A percentile compares a stretch with the other conserved stretches of the same genome.
Conservation (phyloP, 2,888 invertebrate genomes). For the Entomobrya multifasciata region DNA sequence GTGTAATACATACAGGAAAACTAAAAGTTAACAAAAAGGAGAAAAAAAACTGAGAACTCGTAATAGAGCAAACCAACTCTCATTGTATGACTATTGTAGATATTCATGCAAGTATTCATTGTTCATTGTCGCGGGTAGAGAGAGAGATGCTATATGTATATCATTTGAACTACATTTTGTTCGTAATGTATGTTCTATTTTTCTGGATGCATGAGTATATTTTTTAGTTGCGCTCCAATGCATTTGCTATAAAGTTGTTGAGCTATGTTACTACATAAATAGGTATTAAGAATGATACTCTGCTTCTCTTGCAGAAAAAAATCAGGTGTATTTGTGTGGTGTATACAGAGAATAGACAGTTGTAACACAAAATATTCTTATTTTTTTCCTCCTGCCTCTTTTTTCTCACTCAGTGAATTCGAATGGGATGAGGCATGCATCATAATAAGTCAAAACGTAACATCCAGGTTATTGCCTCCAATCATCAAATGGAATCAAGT, state of each 20-base stretch:
- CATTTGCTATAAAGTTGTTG: conserved; percentile 36
- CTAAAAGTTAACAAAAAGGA: conserved; percentile 16
- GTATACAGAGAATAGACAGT: neutral
- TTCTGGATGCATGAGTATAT: neutral
- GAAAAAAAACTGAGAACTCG: neutral
- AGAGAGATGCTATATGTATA: too few relatives aligned
- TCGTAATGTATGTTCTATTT: neutral
- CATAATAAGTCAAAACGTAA: conserved; percentile 61
- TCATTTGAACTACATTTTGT: too few relatives aligned
- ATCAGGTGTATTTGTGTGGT: neutral
- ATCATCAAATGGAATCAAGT: conserved; percentile 70
- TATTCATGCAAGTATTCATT: too few relatives aligned
- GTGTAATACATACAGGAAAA: conserved; percentile 50
- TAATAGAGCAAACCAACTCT: neutral
- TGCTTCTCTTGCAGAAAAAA: neutral
- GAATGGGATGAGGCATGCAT: conserved; percentile 63
- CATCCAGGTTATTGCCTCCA: conserved; percentile 65
- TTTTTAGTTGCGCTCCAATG: conserved; percentile 18
- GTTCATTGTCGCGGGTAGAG: too few relatives aligned
- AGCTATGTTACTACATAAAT: neutral
- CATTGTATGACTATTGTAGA: neutral
- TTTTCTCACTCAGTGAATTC: conserved; percentile 63
- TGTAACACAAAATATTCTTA: neutral
- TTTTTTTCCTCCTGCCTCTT: conserved; percentile 43
- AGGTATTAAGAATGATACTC: neutral